Evolutionary conservation across 2,888 invertebrate genomes (phyloP), one percentile per base, ranked within the genome.

Genomic region (Clistopyga incitator): DNA sequence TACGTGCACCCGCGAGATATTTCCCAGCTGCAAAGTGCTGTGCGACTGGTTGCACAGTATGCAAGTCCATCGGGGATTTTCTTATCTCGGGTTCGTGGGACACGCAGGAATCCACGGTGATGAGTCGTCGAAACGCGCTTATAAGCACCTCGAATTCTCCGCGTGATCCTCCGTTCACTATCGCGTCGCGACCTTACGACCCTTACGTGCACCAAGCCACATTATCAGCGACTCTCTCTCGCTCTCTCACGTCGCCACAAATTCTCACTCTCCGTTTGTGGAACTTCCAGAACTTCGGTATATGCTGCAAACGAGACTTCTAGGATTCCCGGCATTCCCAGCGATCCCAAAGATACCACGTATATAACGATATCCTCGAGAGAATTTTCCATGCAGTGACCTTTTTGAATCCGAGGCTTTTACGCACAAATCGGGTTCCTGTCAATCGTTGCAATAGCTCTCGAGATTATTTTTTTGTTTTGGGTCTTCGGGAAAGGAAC

Each of bases 71-170:
- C 82, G 85, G 84, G 86, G 86, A 88, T 89, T 85, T 86, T 80
- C 89, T 90, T 90, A 90, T 87, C 90, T 86, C 86, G 85, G 75
- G 71, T 56, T 38, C 47, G 59, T 85, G 82, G 86, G 61, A 86
- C 82, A 84, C 85, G 84, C 85, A 83, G 85, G 89, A 88, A 90
- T 90, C 86, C 87, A 84, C 89, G 86, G 88, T 90, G 90, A 90
- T 84, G 90, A 90, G 90, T 88, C 87, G 89, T 87, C 87, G 87
- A 87, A 89, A 87, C 87, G 86, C 84, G 81, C 87, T 81, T 81
- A 78, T 81, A 86, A 88, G 87, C 87, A 88, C 86, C 88, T 72
- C 84, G 88, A 88, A 90, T 89, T 89, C 89, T 78, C 84, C 56
- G 68, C 88, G 78, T 79, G 86, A 84, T 87, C 82, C 86, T 85